Evolutionary conservation across 2,113 vertebrate genomes (phyloP), one percentile per base, ranked within the genome.

Genomic region (Formicarius rufipectus): DNA sequence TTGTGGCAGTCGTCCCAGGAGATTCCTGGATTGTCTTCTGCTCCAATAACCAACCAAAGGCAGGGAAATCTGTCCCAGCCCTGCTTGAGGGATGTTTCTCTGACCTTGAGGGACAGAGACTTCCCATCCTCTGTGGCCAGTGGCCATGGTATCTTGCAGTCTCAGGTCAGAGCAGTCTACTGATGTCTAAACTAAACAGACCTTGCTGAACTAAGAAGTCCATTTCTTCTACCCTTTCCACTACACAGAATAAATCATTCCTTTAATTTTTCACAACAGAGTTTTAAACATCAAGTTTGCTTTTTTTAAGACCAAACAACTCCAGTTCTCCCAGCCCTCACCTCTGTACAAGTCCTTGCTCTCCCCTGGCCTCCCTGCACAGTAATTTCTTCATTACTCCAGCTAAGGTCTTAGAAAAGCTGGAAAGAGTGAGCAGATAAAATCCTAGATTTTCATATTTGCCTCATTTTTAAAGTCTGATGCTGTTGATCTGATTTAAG

Each of bases 401-500:
- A 72, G 55, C 75, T 55, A 56, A 85, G 53, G 59, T 59, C 3
- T 12, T 83, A 23, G n/a, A 68, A 86, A 89, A 78, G 24, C 68
- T 21, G 30, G 55, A 47, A 60, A 47, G 42, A 81, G 52, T 4
- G 21, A 75, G 73, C 64, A 75, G 93, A 95, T 75, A 60, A 93
- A 89, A 90, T 52, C 19, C 24, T 28, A 4, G 4, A 0, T 84
- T 90, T n/a, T 93, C 42, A 37, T 81, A 90, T 78, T 63, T 95
- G 21, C 44, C 56, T 86, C 63, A 74, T 92, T 93, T 86, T 37
- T 90, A 67, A 69, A 74, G 14, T 84, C 40, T 50, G 79, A 84
- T 63, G 63, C 47, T n/a, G 47, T 22, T 90, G 59, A 63, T 90
- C 86, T 86, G 67, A 80, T 93, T 90, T 95, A 84, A 74, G 82